Percentiles rank a stretch among this genome's conserved stretches.
Evolutionary conservation across 2,797 vertebrate genomes (phyloP).

Genomic region (Gymnothorax javanicus): DNA sequence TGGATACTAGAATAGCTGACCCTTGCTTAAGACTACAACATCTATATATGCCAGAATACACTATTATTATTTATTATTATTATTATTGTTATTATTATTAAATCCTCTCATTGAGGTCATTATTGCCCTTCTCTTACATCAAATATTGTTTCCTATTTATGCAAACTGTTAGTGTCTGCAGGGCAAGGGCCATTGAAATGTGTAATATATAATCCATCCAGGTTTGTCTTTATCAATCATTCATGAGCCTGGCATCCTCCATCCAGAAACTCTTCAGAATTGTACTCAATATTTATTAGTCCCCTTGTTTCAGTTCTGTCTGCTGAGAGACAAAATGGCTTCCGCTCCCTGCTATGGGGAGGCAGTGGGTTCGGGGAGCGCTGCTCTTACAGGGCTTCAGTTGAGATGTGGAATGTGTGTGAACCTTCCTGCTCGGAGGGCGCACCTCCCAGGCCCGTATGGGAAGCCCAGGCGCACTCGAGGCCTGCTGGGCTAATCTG

Average conservation of each 20-base stretch:
- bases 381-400: constrained; percentile 53
- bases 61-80: not conserved
- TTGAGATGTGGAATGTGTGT: constrained; percentile 64
- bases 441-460: constrained; percentile 48
- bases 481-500: constrained; percentile 64
- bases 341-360: constrained; percentile 46
- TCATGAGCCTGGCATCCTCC: not conserved
- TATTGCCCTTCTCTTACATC: constrained; percentile 29
- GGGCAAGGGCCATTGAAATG: constrained; percentile 7
- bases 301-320: constrained; percentile 40
- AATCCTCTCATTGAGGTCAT: constrained; percentile 23
- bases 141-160: not conserved
- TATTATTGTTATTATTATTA: not conserved
- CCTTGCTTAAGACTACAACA: not conserved
- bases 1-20: not conserved
- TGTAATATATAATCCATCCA: constrained; percentile 17
- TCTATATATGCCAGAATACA: not conserved
- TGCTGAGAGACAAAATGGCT: constrained; percentile 52
- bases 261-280: not conserved
- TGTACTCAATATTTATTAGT: not conserved
- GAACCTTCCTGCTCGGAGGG: constrained; percentile 54
- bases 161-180: not conserved
- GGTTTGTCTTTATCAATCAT: constrained; percentile 8
- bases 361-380: constrained; percentile 39
- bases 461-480: constrained; percentile 58